Evolutionary conservation across 2,797 vertebrate genomes (phyloP), one percentile per base, ranked within the genome.

Genomic region (Xenentodon cancila): DNA sequence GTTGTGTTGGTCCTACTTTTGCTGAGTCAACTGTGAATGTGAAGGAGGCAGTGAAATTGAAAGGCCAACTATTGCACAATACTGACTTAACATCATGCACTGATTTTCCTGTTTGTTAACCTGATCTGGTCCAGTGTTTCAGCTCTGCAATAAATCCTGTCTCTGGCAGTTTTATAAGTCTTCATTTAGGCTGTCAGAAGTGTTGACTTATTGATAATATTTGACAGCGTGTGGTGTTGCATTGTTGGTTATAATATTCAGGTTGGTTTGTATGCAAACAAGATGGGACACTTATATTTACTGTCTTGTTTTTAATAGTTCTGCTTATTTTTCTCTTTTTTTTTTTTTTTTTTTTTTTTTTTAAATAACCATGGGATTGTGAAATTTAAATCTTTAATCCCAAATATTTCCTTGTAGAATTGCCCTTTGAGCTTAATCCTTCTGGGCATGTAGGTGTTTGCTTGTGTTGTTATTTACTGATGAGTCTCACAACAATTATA

Each of bases 61-160:
- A 47, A 61, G 0, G 3, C 27, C 18, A 42, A 21, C 27, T 54
- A 2, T 75, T 59, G 32, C 67, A 44, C 18, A 57, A 54, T 37
- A 48, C 48, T n/a, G 30, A 25, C 59, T 63, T 53, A n/a, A 7
- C 4, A 7, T 11, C 34, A 20, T 27, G 18, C 0, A 9, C 60
- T 27, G 22, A 66, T 75, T 71, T 51, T 56, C 53, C 45, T 9
- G 69, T 70, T 71, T 70, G 45, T 58, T 22, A 20, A 50, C 27
- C 9, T 68, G 18, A 22, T 34, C 16, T 34, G 17, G 8, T 45
- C 7, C 21, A 46, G 3, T 27, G 12, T 47, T 4, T 1, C 37
- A 40, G 11, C 27, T 44, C 43, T 42, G 4, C n/a, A 70, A 9
- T 59, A n/a, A 73, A 53, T 53, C 47, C 7, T 12, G 1, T 47